A percentile compares a stretch with the other conserved stretches of the same genome.
Conservation (phyloP, 2,888 invertebrate species). For the Ectobius pallidus region DNA sequence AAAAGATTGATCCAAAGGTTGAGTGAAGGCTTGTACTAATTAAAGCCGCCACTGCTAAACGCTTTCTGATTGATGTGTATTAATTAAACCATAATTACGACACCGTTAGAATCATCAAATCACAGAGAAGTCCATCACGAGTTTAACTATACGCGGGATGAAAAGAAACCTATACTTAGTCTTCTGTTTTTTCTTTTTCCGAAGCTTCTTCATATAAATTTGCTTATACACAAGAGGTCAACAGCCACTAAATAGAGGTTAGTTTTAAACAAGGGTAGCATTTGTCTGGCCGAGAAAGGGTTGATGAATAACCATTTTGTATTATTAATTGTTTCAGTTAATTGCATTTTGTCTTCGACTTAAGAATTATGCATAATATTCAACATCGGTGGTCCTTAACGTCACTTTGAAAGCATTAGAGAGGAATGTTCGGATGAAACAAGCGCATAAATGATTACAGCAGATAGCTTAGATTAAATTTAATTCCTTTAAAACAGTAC, state of each 20-base stretch:
- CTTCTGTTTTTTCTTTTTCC: not conserved
- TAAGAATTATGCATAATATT: too few relatives aligned
- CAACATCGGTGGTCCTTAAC: too few relatives aligned
- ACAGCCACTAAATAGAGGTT: not conserved
- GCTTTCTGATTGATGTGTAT: constrained; percentile 40
- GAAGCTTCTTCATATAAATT: not conserved
- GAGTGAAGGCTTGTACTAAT: constrained; percentile 20
- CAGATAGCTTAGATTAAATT: too few relatives aligned
- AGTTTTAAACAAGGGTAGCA: too few relatives aligned
- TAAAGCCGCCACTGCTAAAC: constrained; percentile 36
- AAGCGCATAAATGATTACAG: too few relatives aligned
- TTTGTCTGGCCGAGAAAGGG: too few relatives aligned
- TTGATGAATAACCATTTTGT: too few relatives aligned
- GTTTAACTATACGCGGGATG: constrained; percentile 2
- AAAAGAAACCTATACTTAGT: constrained; percentile 22
- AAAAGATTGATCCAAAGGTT: constrained; percentile 3
- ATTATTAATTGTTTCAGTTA: too few relatives aligned
- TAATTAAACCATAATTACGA: constrained; percentile 39
- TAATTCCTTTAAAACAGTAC: too few relatives aligned
- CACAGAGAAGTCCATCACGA: not conserved
- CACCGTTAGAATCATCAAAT: constrained; percentile 18
- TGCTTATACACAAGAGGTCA: constrained; percentile 18
- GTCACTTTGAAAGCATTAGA: too few relatives aligned
- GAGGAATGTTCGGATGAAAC: too few relatives aligned
- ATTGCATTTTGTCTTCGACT: too few relatives aligned